These are phyloP conservation scores for Pelobates fuscus DNA, from an alignment of 2,113 vertebrate species.

Conservation along the genomic window DNA sequence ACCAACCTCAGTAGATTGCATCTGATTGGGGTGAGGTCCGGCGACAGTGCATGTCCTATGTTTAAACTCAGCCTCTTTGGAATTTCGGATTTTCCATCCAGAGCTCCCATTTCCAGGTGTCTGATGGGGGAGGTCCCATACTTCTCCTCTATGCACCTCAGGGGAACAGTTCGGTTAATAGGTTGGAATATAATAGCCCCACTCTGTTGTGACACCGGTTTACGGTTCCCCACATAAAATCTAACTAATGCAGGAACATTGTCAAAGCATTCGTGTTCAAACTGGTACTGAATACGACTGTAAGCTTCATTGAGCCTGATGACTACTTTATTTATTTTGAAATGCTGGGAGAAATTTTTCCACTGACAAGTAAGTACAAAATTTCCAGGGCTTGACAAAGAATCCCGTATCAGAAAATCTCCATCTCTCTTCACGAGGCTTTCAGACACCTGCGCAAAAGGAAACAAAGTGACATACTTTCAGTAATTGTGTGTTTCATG, in stretches of 20 bases:
- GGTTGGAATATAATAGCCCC: conserved; percentile 96
- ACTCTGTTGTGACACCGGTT: conserved; percentile 86
- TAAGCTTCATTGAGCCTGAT: conserved; percentile 87
- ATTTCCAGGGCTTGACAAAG: conserved; percentile 89
- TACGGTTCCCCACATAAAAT: conserved; percentile 91
- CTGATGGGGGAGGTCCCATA: conserved; percentile 69
- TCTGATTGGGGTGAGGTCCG: conserved; percentile 64
- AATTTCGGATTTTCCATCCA: conserved; percentile 68
- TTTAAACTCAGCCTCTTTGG: conserved; percentile 85
- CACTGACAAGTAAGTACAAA: conserved; percentile 96
- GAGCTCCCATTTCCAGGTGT: conserved; percentile 49
- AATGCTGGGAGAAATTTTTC: conserved; percentile 91
- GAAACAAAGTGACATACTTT: conserved; percentile 19
- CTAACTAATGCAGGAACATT: conserved; percentile 87
- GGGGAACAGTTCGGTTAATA: conserved; percentile 85
- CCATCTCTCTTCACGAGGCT: conserved; percentile 87
- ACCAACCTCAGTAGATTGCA: conserved; percentile 83
- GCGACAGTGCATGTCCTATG: conserved; percentile 66
- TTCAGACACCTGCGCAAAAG: conserved; percentile 82
- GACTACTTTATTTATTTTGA: conserved; percentile 89
- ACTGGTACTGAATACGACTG: conserved; percentile 87
- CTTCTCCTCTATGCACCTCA: conserved; percentile 88
- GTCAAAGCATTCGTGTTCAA: conserved; percentile 91
- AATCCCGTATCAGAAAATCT: conserved; percentile 93
- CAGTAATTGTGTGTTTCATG: too few species aligned